A percentile compares a stretch with the other conserved stretches of the same genome.
Evolutionary conservation across 35 echinoderm and acorn worm genomes (phyloP).

Genomic region (Ophiothrix spiculata): DNA sequence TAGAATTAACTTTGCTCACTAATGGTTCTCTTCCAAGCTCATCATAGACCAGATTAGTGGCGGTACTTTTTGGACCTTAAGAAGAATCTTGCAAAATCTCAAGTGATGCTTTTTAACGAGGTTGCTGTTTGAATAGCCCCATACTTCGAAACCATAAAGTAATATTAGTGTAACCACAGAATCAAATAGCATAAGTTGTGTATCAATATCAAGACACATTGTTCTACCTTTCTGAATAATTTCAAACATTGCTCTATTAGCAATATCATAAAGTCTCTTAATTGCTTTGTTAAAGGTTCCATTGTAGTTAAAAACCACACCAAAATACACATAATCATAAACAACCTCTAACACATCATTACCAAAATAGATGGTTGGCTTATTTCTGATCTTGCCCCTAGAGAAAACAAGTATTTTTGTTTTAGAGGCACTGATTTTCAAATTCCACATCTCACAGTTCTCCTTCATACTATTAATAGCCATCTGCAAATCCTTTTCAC

Average conservation of each 20-base stretch:
- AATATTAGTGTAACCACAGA: not conserved
- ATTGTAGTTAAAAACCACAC: slow-evolving; percentile 16
- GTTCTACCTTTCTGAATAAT: not conserved
- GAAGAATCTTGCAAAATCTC: not conserved
- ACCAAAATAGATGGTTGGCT: slow-evolving; percentile 22
- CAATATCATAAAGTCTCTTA: not conserved
- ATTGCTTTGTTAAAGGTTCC: slow-evolving; percentile 16
- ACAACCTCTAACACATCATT: not conserved
- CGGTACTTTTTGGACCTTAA: not conserved
- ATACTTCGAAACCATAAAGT: slow-evolving; percentile 14
- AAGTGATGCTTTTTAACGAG: slow-evolving; percentile 13
- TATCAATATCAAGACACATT: slow-evolving; percentile 16
- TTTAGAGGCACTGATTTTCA: slow-evolving; percentile 7
- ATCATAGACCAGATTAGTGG: not conserved
- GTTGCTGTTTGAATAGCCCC: not conserved
- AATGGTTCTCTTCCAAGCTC: not conserved
- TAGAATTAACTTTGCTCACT: not conserved
- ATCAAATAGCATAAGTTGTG: slow-evolving; percentile 17
- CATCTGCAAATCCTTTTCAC: not conserved
- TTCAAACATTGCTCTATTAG: not conserved
- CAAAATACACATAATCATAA: slow-evolving; percentile 24
- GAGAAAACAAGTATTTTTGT: slow-evolving; percentile 25
- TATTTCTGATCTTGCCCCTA: slow-evolving; percentile 12
- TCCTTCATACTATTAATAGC: not conserved
- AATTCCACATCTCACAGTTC: not conserved